Base-by-base conservation (phyloP, 2,113 vertebrate genomes). In the Tychaedon coryphoeus region DNA sequence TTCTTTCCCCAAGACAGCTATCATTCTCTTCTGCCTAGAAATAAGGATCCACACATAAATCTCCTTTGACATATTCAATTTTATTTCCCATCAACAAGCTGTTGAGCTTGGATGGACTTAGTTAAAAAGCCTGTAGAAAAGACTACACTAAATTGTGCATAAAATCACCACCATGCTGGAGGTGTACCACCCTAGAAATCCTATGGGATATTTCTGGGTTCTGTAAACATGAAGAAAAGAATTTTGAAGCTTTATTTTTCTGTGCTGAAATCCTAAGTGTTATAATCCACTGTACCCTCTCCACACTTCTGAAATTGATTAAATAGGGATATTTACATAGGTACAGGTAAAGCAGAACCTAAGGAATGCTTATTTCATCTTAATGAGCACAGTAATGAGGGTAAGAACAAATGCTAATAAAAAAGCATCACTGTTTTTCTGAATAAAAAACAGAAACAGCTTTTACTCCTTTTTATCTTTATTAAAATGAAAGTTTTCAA, bases 391-490 rank as follows among this genome's bases (percentile, higher is more conserved):
- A 66, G 8, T 48, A 36, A 3, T n/a, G 25, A 43, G 31, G 26
- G 8, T 67, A n/a, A 75, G 7, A 86, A 54, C n/a, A 73, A 62
- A 38, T 48, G 25, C 5, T 60, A 5, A 2, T 38, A n/a, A 61
- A 78, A 69, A 81, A 42, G 2, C 5, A 45, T 4, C 3, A 70
- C 6, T 58, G 2, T 58, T 78, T 74, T 31, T 84, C 34, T 75
- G 20, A 62, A 53, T 54, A 48, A 65, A 77, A 76, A 43, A 4
- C 5, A 1, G 0, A 4, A 38, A 7, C 20, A 57, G 6, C 2
- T 70, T 89, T 67, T 64, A 26, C 4, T 43, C 4, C 2, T 14
- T 66, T 70, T 89, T 45, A 16, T 69, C 9, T 48, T 64, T 84
- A n/a, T 87, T 82, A 57, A 67, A 61, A 4, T 3, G 18, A 38